Percentiles rank a stretch among this genome's conserved stretches.
phyloP scores from a whole-genome alignment of 2,888 invertebrate genomes.

The Scaptomyza reducta region DNA sequence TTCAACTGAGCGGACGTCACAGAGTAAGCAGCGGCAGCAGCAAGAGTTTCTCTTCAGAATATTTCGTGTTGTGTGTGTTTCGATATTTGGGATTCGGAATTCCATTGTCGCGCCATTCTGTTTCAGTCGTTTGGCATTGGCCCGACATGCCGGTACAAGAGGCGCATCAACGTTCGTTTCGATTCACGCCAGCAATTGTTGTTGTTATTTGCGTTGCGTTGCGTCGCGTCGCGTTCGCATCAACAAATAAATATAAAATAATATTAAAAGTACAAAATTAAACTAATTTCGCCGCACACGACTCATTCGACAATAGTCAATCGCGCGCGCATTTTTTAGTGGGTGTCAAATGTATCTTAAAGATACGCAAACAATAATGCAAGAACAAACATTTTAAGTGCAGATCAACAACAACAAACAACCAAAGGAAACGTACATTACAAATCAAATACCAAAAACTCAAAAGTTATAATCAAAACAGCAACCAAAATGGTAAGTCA shows the following conservation, averaged over 20 bases:
- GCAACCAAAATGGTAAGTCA: slow-evolving; percentile 61
- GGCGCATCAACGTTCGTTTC: slow-evolving; percentile 39
- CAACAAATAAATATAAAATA: slow-evolving; percentile 34
- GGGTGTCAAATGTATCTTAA: slow-evolving; percentile 53
- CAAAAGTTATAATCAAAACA: slow-evolving; percentile 2
- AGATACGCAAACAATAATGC: slow-evolving; percentile 48
- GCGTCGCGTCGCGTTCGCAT: slow-evolving; percentile 32
- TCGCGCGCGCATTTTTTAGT: slow-evolving; percentile 35
- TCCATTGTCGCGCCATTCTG: slow-evolving; percentile 48
- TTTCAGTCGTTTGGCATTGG: slow-evolving; percentile 70
- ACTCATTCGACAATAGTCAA: slow-evolving; percentile 2
- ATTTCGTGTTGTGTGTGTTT: slow-evolving; percentile 26
- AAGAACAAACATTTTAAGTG: slow-evolving; percentile 32
- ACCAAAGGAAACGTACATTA: slow-evolving; percentile 16
- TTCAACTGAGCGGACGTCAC: slow-evolving; percentile 71
- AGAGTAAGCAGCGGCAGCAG: slow-evolving; percentile 27
- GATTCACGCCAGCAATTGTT: slow-evolving; percentile 11
- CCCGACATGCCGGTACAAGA: slow-evolving; percentile 75
- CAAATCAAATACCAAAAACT: slow-evolving; percentile 5
- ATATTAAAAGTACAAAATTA: not conserved
- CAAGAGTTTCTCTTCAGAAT: slow-evolving; percentile 26
- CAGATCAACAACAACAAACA: slow-evolving; percentile 12
- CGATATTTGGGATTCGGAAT: slow-evolving; percentile 41
- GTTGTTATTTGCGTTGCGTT: slow-evolving; percentile 33
- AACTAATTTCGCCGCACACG: too few species aligned